Base-by-base conservation (phyloP, 2,113 vertebrate genomes). In the Microcebus jonahi region DNA sequence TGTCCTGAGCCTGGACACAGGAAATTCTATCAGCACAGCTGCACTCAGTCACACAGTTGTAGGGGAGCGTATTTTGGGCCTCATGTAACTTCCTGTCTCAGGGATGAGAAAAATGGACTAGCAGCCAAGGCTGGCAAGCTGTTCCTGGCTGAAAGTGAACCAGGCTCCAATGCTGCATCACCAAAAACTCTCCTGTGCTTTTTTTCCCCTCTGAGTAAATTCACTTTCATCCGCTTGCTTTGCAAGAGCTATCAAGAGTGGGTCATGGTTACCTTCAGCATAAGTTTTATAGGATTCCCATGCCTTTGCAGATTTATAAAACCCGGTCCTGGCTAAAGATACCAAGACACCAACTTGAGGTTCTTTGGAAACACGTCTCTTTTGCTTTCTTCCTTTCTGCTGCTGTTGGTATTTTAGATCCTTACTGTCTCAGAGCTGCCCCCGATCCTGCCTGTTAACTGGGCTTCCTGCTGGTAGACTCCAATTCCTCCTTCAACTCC, bases 1-100 rank as follows among this genome's bases (percentile, higher is more conserved):
- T 12, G 11, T 23, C 11, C 20, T 0, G 6, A 65, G 50, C 20
- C 36, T 42, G 53, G 65, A 85, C 53, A 63, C 65, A 73, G 76
- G 67, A 84, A 91, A 70, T 75, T 57, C 82, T 87, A 23, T 65
- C 8, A 1, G 63, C 87, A 95, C 93, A 95, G 96, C 97, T 97
- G 82, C 53, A 29, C 18, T 53, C 42, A 14, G 86, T 79, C 91
- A 45, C 4, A 9, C 36, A 59, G 55, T 84, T 81, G 50, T 21
- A 53, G 67, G 89, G 81, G 59, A 81, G 82, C 21, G 5, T 76
- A 45, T 93, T 83, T 86, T 29, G 76, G 55, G 79, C 36, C 53
- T 90, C 34, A 29, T 3, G 48, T 90, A 92, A 95, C 96, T 97
- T 97, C 96, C 97, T 96, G 94, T 94, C 67, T 90, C 50, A 75